Conservation (phyloP, 1,140 invertebrate genomes). For the Solenopsis invicta region DNA sequence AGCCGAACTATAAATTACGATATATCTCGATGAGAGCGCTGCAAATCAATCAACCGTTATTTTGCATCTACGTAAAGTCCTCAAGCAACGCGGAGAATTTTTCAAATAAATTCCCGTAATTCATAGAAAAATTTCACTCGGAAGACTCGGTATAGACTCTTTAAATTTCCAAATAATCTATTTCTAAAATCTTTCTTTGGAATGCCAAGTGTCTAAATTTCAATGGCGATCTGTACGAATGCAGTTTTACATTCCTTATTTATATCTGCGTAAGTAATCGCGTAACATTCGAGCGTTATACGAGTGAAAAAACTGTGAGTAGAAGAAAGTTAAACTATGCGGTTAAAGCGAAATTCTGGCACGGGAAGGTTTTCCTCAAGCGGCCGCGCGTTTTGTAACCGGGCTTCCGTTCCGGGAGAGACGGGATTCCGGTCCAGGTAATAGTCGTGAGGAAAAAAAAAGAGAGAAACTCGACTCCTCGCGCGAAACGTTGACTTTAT, state of each 20-base stretch:
- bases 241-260: neutral
- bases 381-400: neutral
- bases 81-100: neutral
- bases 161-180: neutral
- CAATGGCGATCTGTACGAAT: neutral
- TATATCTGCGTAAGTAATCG: neutral
- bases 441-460: neutral
- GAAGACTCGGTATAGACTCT: no score
- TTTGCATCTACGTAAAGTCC: neutral
- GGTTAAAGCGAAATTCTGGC: neutral
- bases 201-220: neutral
- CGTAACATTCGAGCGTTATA: neutral
- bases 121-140: neutral
- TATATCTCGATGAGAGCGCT: neutral
- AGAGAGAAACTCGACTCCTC: constrained; percentile 13
- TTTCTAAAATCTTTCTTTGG: neutral
- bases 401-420: constrained; percentile 25
- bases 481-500: constrained; percentile 42
- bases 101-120: neutral
- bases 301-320: neutral
- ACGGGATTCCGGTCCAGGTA: constrained; percentile 9
- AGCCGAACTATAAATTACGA: neutral
- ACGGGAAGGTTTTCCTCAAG: neutral
- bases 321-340: neutral
- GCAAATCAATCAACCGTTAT: neutral